These are phyloP conservation scores for Urocynchramus pylzowi DNA, from an alignment of 2,113 vertebrate species.

Conservation along the genomic window DNA sequence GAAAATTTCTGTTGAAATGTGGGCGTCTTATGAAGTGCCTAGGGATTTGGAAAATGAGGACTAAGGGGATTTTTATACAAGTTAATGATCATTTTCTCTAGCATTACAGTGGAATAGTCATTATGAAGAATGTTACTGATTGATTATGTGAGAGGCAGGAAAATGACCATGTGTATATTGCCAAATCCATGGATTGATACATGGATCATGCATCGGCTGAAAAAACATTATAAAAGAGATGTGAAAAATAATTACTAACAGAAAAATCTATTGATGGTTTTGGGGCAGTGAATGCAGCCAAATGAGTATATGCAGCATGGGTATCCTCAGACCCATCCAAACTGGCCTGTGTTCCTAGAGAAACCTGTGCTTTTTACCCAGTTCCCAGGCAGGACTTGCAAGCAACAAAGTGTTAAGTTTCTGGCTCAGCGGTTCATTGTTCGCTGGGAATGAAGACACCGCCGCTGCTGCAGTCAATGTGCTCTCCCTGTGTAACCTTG, in stretches of 20 bases:
- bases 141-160: not conserved
- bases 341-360: not conserved
- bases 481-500: slow-evolving; percentile 37
- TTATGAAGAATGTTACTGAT: not conserved
- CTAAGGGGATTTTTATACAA: not conserved
- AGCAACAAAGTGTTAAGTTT: slow-evolving; percentile 38
- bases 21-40: not conserved
- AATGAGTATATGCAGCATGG: not conserved
- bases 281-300: not conserved
- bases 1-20: not conserved
- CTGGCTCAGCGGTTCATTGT: slow-evolving; percentile 28
- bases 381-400: not conserved
- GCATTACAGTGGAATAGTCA: not conserved
- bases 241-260: not conserved
- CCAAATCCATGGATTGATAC: not conserved
- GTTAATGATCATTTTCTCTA: not conserved
- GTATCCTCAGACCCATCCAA: not conserved
- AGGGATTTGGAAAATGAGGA: not conserved
- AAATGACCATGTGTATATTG: not conserved
- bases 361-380: not conserved
- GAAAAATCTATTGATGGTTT: rapidly evolving
- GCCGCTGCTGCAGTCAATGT: slow-evolving; percentile 15
- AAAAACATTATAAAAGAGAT: not conserved
- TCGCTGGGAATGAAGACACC: slow-evolving; percentile 16
- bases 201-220: not conserved